Conservation (phyloP, 1,140 invertebrate species). For the Drosophila malerkotliana region DNA sequence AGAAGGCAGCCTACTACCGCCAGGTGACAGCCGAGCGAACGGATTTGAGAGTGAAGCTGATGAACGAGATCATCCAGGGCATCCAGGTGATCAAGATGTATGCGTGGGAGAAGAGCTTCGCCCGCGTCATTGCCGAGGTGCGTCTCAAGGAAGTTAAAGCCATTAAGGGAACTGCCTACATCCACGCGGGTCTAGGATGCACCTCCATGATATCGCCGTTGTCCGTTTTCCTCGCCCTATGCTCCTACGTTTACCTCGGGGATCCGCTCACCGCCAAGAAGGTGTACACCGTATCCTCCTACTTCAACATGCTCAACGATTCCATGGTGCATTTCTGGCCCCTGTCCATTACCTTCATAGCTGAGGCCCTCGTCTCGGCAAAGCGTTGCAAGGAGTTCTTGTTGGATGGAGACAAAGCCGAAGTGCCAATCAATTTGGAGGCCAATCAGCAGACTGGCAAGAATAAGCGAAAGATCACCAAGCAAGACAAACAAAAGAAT, state of each 20-base stretch:
- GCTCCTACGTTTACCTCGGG: constrained; percentile 89
- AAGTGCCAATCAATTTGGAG: constrained; percentile 53
- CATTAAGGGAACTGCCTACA: constrained; percentile 84
- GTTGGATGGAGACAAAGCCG: constrained; percentile 67
- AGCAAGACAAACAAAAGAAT: constrained; percentile 52
- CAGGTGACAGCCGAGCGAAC: constrained; percentile 86
- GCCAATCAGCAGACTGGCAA: constrained; percentile 34
- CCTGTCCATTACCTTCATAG: constrained; percentile 86
- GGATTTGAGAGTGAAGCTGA: constrained; percentile 92
- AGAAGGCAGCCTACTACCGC: constrained; percentile 87
- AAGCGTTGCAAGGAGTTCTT: constrained; percentile 88
- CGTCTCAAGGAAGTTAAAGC: constrained; percentile 88
- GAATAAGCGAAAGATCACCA: constrained; percentile 47
- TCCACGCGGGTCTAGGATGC: constrained; percentile 72
- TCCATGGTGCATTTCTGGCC: constrained; percentile 91
- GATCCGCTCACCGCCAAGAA: constrained; percentile 89
- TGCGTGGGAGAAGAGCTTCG: constrained; percentile 94
- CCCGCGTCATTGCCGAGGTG: constrained; percentile 86
- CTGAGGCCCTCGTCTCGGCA: constrained; percentile 88
- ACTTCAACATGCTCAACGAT: constrained; percentile 89
- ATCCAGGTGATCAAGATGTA: constrained; percentile 96
- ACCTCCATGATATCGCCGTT: constrained; percentile 90
- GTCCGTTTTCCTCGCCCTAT: constrained; percentile 90
- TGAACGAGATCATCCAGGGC: constrained; percentile 93
- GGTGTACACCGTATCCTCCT: constrained; percentile 90